Conservation (phyloP, 2,797 vertebrate species). For the Manis crassicaudata region DNA sequence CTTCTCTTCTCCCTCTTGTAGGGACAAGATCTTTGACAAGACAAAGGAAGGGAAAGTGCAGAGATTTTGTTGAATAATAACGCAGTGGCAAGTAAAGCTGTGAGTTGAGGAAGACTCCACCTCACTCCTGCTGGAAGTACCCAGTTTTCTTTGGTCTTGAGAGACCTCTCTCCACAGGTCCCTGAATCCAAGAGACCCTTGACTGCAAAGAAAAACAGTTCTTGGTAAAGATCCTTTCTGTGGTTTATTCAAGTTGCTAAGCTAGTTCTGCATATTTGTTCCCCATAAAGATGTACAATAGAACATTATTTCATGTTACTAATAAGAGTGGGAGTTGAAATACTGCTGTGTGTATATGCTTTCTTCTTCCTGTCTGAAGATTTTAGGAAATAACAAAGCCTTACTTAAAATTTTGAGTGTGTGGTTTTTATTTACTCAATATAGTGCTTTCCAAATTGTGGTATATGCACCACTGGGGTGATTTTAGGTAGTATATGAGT, state of each 20-base stretch:
- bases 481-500: neutral
- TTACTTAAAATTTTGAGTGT: constrained; percentile 24
- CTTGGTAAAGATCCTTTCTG: neutral
- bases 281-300: neutral
- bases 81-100: neutral
- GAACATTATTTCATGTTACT: neutral
- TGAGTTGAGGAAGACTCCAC: neutral
- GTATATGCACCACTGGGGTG: neutral
- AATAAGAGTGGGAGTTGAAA: neutral
- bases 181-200: neutral
- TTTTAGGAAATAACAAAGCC: neutral
- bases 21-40: neutral
- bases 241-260: neutral
- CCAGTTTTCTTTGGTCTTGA: neutral
- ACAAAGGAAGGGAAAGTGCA: neutral
- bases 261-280: neutral
- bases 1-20: neutral
- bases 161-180: neutral
- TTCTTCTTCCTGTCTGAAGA: neutral
- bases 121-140: neutral
- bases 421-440: constrained; percentile 20
- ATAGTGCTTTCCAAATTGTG: neutral
- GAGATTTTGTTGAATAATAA: neutral
- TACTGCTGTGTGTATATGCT: neutral
- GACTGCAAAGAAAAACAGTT: neutral